These are phyloP conservation scores for Augochlorella aurata DNA, from an alignment of 2,888 invertebrate genomes.

Conservation along the genomic window DNA sequence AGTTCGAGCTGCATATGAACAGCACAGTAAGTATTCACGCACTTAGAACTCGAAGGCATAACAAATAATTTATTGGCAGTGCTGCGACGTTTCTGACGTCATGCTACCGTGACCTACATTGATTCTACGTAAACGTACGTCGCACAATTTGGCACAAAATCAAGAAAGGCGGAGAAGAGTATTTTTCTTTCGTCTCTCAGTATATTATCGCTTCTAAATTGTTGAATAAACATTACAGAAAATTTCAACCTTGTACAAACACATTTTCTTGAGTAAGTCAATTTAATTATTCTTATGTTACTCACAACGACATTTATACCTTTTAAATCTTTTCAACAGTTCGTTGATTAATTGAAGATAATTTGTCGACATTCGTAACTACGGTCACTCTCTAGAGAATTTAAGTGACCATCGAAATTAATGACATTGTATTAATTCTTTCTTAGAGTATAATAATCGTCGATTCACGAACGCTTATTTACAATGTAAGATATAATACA, in stretches of 20 bases:
- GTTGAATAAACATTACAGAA: not conserved
- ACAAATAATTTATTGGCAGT: slow-evolving; percentile 12
- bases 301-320: not conserved
- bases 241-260: not conserved
- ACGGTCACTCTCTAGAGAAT: not conserved
- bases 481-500: slow-evolving; percentile 23
- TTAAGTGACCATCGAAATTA: not conserved
- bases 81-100: slow-evolving; percentile 20
- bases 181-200: slow-evolving; percentile 27
- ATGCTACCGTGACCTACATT: slow-evolving; percentile 27
- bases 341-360: not conserved
- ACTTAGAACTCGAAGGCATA: slow-evolving; percentile 9
- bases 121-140: slow-evolving; percentile 29
- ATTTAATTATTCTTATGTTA: not conserved
- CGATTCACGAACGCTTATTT: slow-evolving; percentile 47
- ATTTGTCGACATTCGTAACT: not conserved
- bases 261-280: not conserved
- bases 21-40: not conserved
- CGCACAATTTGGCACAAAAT: slow-evolving; percentile 46
- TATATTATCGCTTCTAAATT: slow-evolving; percentile 27
- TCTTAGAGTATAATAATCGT: slow-evolving; percentile 18
- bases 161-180: slow-evolving; percentile 47
- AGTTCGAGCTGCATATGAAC: not conserved
- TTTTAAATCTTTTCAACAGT: not conserved
- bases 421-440: not conserved